Conservation (phyloP, 2,888 invertebrate genomes). For the Heliconius charithonia region DNA sequence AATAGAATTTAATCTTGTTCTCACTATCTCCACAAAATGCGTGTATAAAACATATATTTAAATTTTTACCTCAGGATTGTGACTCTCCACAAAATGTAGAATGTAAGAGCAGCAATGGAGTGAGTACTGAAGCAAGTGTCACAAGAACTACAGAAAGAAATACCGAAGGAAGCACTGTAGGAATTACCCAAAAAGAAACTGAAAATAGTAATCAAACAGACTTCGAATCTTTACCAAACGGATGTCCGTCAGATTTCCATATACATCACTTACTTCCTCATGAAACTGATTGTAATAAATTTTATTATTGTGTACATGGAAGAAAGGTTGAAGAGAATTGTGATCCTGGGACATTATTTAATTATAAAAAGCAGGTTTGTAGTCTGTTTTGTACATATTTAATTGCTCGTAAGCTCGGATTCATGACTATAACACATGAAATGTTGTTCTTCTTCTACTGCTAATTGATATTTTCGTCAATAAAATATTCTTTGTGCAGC, state of each 20-base stretch:
- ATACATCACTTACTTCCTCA: slow-evolving; percentile 59
- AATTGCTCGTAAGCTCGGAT: too few relatives aligned
- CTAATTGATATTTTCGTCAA: too few relatives aligned
- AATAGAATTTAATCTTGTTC: background rate
- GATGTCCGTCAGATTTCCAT: slow-evolving; percentile 59
- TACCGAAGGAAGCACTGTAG: slow-evolving; percentile 39
- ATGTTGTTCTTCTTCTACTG: too few relatives aligned
- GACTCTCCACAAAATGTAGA: slow-evolving; percentile 51
- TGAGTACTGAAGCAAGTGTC: slow-evolving; percentile 34
- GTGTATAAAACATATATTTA: background rate
- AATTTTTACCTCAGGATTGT: slow-evolving; percentile 48
- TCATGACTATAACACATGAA: too few relatives aligned
- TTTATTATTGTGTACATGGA: slow-evolving; percentile 60
- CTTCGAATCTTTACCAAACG: slow-evolving; percentile 49
- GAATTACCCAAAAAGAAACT: slow-evolving; percentile 30
- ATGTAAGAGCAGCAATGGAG: slow-evolving; percentile 38
- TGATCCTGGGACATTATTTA: slow-evolving; percentile 56
- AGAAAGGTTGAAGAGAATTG: slow-evolving; percentile 54
- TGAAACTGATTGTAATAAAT: slow-evolving; percentile 59
- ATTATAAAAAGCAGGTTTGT: slow-evolving; percentile 56
- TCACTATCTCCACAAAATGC: background rate
- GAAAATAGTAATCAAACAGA: background rate
- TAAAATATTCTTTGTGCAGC: too few relatives aligned
- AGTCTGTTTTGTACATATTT: background rate
- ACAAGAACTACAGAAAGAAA: background rate